Evolutionary conservation across 2,888 invertebrate genomes (phyloP), one percentile per base, ranked within the genome.

Genomic region (Pseudoips prasinana): DNA sequence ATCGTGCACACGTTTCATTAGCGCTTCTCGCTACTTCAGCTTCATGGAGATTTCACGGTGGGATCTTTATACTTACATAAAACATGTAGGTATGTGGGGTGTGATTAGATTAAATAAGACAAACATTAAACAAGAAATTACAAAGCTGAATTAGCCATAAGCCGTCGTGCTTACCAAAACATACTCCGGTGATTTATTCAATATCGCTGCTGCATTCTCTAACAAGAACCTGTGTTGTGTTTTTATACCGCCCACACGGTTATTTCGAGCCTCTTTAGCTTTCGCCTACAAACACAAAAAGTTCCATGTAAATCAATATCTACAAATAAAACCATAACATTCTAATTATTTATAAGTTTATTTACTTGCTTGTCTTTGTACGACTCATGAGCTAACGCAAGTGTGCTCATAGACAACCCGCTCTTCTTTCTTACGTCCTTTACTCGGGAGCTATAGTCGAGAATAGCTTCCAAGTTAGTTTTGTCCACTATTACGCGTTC

Each of bases 221-320:
- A 95, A 74, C 1, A 95, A 75, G 69, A 92, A 92, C 42, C 92
- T 90, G 63, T 94, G 93, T 44, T 82, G 82, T 14, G 76, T 73
- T 64, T 79, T 85, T 43, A 88, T 39, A 25, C 30, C 80, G 64
- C 63, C 90, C 61, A 66, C 80, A 76, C 63, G 92, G 54, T 54
- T 77, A 62, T 48, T 82, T 32, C 94, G 88, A 20, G 80, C 79
- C 58, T 93, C 93, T 74, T 91, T 93, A 29, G 90, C 92, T 74
- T 89, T 91, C 10, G 81, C 81, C 93, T 93, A 74, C 35, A 78
- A 81, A 64, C 33, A 46, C 41, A 55, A 46, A 43, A 29, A 11
- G 27, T 34, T 38, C 29, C 45, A 18, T 29, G 19, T 36, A 33
- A 36, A 27, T 23, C 29, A 35, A 31, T 19, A 7, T 9, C 10